Base-by-base conservation (phyloP, 2,888 invertebrate species). In the Sclerodermus sp. region DNA sequence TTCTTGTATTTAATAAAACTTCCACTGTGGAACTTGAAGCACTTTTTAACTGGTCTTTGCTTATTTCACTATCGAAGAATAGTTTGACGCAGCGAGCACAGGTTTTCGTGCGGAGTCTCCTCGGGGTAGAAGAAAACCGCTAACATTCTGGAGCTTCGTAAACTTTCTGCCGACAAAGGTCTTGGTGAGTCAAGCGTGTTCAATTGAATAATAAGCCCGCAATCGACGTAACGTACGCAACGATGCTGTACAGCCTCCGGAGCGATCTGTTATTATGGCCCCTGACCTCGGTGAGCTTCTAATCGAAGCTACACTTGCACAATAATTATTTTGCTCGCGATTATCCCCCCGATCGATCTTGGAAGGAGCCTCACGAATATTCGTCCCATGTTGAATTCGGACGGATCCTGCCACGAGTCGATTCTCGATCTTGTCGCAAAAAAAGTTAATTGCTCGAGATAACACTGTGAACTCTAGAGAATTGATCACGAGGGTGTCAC, bases 1-100 rank as follows among this genome's bases (percentile, higher is more conserved):
- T 57, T 60, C 53, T 58, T 61, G 53, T 71, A 70, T 67, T 70
- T 65, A 73, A 72, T 71, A 70, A 71, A 71, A 47, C 52, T 32
- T 30, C 51, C 29, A 44, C 43, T 10, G 2, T 10, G 2, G 2
- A 16, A 3, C 13, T 18, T 41, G 18, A 18, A 10, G 12, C 12
- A 18, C 13, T 41, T 23, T 44, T 10, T 12, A 8, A 5, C 3
- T 23, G 23, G 8, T 23, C 8, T 23, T 23, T 23, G 23, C 23
- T 3, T 23, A 23, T 8, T 8, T 23, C 23, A 23, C 23, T 23
- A 23, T 23, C 8, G 23, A 23, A 8, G 3, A 5, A 23, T 23
- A 5, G 3, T 23, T 23, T 23, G 23, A 23, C 23, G 8, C 23
- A 23, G n/a, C n/a, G n/a, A n/a, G n/a, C n/a, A n/a, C n/a, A n/a